Evolutionary conservation across 2,888 invertebrate species (phyloP).

Genomic region (Colostygia pectinataria): DNA sequence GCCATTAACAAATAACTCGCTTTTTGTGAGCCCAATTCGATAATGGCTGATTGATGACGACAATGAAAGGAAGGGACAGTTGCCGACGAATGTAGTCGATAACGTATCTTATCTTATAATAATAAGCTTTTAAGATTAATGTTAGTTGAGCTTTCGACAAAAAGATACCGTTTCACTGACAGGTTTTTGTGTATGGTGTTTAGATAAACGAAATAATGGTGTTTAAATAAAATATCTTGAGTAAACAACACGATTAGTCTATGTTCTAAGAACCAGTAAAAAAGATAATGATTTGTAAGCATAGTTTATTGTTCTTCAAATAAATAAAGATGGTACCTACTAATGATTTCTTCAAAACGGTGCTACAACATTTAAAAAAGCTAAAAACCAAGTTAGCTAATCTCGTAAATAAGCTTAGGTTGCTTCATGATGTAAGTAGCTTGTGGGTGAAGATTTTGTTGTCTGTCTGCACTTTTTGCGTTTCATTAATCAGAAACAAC

Average conservation of each 20-base stretch:
- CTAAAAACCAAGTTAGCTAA: no score
- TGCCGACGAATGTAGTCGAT: conserved; percentile 19
- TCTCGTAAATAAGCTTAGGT: no score
- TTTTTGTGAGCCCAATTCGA: conserved; percentile 26
- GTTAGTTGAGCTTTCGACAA: conserved; percentile 8
- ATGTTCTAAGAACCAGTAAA: background rate
- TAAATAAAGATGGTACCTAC: no score
- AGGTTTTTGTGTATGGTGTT: background rate
- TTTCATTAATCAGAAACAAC: no score
- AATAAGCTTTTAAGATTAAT: conserved; percentile 24
- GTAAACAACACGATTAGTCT: background rate
- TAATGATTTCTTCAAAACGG: no score
- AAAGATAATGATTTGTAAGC: background rate
- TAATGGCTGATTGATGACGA: conserved; percentile 34
- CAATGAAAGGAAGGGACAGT: conserved; percentile 26
- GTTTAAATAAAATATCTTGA: background rate
- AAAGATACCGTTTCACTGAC: conserved; percentile 6
- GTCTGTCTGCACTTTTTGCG: no score
- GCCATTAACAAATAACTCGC: conserved; percentile 27
- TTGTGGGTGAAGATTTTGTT: no score
- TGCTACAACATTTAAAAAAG: no score
- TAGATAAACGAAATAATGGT: no score
- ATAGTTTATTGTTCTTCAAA: no score
- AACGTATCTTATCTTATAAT: conserved; percentile 24
- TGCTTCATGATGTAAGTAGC: no score